These are phyloP conservation scores for Somateria mollissima DNA, from an alignment of 2,797 vertebrate species.

Conservation along the genomic window DNA sequence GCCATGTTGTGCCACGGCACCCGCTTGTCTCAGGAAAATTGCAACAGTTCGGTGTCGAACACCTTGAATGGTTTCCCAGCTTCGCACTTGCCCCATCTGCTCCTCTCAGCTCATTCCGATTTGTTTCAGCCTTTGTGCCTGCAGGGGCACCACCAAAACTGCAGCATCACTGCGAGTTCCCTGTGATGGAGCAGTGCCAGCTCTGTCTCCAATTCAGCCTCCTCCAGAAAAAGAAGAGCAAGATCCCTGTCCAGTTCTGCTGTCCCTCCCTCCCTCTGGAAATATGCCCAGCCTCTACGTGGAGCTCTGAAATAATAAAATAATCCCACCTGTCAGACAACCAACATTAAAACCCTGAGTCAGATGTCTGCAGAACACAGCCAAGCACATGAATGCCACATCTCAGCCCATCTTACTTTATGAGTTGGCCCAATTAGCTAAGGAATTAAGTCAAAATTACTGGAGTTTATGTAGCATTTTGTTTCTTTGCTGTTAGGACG, in stretches of 20 bases:
- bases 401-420: background rate
- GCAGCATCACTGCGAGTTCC: conserved; percentile 59
- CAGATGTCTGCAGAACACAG: background rate
- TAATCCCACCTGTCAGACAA: background rate
- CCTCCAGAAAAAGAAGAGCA: conserved; percentile 23
- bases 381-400: accelerated
- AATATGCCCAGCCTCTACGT: background rate
- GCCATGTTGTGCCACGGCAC: conserved; percentile 45
- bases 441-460: background rate
- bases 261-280: background rate
- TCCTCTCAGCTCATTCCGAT: conserved; percentile 62
- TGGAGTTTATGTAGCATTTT: background rate
- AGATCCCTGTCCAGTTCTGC: background rate
- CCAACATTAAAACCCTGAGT: background rate
- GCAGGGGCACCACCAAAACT: conserved; percentile 70
- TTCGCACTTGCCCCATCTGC: conserved; percentile 73
- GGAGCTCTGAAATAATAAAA: background rate
- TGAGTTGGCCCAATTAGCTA: background rate
- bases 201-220: conserved; percentile 39
- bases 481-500: background rate
- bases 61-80: conserved; percentile 72
- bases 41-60: conserved; percentile 32
- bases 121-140: conserved; percentile 64
- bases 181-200: background rate
- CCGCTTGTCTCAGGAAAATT: conserved; percentile 13